Evolutionary conservation across 2,888 invertebrate genomes (phyloP).

Genomic region (Drosophila infuscata): DNA sequence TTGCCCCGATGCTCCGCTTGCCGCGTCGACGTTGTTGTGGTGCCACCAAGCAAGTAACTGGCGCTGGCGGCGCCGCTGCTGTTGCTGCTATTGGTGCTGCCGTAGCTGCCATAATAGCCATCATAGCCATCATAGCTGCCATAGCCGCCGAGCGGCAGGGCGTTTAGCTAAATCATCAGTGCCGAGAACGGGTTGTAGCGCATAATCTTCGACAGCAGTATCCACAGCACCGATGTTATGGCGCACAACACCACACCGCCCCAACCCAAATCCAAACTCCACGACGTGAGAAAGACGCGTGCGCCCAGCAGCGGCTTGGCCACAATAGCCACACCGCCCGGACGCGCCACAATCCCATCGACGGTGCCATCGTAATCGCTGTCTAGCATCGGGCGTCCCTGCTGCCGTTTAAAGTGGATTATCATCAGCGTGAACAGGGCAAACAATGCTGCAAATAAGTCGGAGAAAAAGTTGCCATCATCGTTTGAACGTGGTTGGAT

Average conservation of each 20-base stretch:
- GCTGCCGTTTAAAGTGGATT: constrained; percentile 95
- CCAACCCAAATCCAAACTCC: constrained; percentile 94
- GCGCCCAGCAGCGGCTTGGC: constrained; percentile 88
- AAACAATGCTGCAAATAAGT: constrained; percentile 90
- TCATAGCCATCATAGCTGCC: constrained; percentile 51
- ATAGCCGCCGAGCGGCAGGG: constrained; percentile 77
- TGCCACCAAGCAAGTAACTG: constrained; percentile 63
- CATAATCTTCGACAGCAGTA: constrained; percentile 95
- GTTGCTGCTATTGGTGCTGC: constrained; percentile 67
- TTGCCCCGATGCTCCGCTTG: constrained; percentile 72
- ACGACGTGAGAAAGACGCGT: constrained; percentile 91
- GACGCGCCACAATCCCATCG: constrained; percentile 89
- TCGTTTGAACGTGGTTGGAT: background rate
- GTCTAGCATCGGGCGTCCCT: constrained; percentile 88
- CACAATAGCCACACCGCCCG: constrained; percentile 86
- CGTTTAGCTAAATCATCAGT: constrained; percentile 87
- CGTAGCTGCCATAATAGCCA: constrained; percentile 65
- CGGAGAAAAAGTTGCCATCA: background rate
- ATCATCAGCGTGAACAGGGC: constrained; percentile 96
- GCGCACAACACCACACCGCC: constrained; percentile 93
- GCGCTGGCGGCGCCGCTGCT: constrained; percentile 67
- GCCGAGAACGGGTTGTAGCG: constrained; percentile 93
- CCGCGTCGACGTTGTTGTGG: constrained; percentile 70
- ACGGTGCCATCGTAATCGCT: constrained; percentile 88
- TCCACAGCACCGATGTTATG: constrained; percentile 94